Percentiles rank a stretch among this genome's conserved stretches.
Conservation (phyloP, 2,797 vertebrate genomes). For the Thripadectes ignobilis region DNA sequence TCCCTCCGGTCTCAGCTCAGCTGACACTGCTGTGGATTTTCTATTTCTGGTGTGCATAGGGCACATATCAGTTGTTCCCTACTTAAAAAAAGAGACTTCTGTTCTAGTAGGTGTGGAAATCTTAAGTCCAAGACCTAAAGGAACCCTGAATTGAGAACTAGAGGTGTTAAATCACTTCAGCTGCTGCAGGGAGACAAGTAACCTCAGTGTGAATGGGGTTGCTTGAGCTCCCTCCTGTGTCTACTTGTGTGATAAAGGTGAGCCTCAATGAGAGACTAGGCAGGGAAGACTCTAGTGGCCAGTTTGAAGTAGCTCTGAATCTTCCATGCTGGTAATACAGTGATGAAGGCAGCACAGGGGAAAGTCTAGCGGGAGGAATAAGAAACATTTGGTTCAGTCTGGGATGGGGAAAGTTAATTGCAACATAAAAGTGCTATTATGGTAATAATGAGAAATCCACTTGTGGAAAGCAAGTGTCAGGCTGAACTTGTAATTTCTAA, state of each 20-base stretch:
- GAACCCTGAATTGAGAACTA: background rate
- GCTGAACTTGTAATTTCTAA: background rate
- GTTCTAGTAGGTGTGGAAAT: background rate
- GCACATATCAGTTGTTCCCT: background rate
- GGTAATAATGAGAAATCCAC: background rate
- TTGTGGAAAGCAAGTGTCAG: background rate
- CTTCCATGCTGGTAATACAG: background rate
- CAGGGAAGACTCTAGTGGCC: background rate
- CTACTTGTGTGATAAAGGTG: constrained; percentile 55
- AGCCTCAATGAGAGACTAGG: background rate
- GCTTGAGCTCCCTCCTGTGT: constrained; percentile 71
- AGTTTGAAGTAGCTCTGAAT: background rate
- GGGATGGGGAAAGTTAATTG: background rate
- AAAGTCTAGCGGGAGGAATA: background rate
- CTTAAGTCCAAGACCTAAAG: background rate
- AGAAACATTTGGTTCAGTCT: background rate
- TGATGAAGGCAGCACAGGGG: background rate
- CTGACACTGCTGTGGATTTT: background rate
- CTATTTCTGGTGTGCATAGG: background rate
- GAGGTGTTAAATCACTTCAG: background rate
- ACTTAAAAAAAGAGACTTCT: background rate
- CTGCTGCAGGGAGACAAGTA: background rate
- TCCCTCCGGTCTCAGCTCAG: background rate
- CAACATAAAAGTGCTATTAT: background rate
- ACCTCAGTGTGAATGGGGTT: constrained; percentile 38